Conservation (phyloP, 2,797 vertebrate species). For the Arctocebus calabarensis region DNA sequence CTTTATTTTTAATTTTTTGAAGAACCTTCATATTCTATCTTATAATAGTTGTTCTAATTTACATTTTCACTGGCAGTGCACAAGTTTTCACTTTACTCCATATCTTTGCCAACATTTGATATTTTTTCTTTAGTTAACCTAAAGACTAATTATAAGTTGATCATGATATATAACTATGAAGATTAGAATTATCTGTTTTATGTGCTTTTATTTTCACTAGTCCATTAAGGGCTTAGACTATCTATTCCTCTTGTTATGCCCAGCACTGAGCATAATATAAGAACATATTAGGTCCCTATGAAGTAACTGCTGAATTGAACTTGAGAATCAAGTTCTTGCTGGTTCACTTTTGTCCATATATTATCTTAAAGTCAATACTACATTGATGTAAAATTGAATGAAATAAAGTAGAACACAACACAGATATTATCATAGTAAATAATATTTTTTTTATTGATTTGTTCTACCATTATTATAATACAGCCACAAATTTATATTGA, state of each 20-base stretch:
- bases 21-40: too few species aligned
- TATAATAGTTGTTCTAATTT: background rate
- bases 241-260: background rate
- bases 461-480: background rate
- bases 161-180: background rate
- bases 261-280: background rate
- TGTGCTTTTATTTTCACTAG: background rate
- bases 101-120: background rate
- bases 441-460: constrained; percentile 49
- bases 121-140: background rate
- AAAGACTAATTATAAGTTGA: background rate
- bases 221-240: background rate
- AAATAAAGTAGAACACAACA: background rate
- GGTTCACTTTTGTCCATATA: background rate
- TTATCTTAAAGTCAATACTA: constrained; percentile 14
- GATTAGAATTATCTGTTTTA: background rate
- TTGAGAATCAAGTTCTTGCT: background rate
- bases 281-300: background rate
- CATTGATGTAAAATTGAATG: constrained; percentile 14
- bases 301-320: background rate
- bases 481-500: background rate
- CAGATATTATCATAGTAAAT: constrained; percentile 15
- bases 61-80: too few species aligned
- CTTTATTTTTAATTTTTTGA: background rate
- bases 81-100: background rate